These are phyloP conservation scores for Zingel zingel DNA, from an alignment of 2,113 vertebrate species.

Conservation along the genomic window DNA sequence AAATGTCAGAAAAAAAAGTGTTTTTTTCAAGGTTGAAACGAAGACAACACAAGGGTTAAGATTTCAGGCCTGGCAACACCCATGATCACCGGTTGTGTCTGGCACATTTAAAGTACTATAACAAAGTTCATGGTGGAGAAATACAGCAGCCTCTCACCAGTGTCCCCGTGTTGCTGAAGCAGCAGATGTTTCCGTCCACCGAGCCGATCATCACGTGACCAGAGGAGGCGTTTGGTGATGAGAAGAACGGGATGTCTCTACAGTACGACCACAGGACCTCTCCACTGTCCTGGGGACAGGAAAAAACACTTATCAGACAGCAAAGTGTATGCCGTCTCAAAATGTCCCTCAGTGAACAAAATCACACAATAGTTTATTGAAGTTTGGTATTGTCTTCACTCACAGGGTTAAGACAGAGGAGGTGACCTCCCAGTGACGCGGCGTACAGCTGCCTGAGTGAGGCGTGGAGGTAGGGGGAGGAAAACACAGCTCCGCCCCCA, in stretches of 20 bases:
- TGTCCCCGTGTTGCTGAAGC: constrained; percentile 87
- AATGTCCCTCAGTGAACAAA: neutral
- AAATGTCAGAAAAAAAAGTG: no score
- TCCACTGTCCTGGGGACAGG: constrained; percentile 83
- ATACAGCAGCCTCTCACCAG: constrained; percentile 82
- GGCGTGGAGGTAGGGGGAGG: constrained; percentile 88
- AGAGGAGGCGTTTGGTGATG: constrained; percentile 88
- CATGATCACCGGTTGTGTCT: neutral
- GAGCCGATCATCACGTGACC: constrained; percentile 87
- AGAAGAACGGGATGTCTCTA: constrained; percentile 91
- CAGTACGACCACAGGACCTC: constrained; percentile 85
- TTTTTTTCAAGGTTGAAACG: no score
- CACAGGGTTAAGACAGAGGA: constrained; percentile 90
- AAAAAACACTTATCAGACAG: neutral
- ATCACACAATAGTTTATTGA: neutral
- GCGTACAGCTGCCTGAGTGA: constrained; percentile 86
- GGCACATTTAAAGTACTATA: neutral
- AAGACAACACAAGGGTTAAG: no score
- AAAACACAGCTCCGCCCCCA: constrained; percentile 90
- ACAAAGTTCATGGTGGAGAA: neutral
- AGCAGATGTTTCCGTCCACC: constrained; percentile 90
- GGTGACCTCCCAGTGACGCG: constrained; percentile 88
- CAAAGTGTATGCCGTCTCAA: no score
- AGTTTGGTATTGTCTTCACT: constrained; percentile 42
- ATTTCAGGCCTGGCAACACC: neutral